These are phyloP conservation scores for Tragelaphus buxtoni DNA, from an alignment of 2,113 vertebrate genomes.

Conservation along the genomic window DNA sequence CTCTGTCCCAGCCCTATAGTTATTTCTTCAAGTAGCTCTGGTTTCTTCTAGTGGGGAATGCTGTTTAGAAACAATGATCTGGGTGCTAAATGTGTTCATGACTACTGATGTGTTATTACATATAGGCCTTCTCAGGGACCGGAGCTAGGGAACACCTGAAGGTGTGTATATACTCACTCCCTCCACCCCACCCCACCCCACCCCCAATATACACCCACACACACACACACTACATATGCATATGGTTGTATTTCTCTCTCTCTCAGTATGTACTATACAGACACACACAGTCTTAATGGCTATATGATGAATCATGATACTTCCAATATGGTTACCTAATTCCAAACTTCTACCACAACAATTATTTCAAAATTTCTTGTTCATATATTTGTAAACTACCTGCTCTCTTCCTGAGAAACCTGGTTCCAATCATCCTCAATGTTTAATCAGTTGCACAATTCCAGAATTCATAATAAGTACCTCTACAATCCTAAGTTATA, in stretches of 20 bases:
- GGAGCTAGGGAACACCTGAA: not conserved
- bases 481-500: not conserved
- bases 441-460: not conserved
- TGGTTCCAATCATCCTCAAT: not conserved
- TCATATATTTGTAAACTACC: not conserved
- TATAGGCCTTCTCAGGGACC: not conserved
- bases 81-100: not conserved
- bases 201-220: not conserved
- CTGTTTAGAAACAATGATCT: not conserved
- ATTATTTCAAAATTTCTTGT: not conserved
- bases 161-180: not conserved
- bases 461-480: not conserved
- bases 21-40: slow-evolving; percentile 13
- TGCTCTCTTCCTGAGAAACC: not conserved
- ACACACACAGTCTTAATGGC: not conserved
- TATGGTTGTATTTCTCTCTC: not conserved
- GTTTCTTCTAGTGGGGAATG: not conserved
- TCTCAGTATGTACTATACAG: not conserved
- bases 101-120: not conserved
- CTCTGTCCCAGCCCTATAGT: not conserved
- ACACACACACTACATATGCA: not conserved
- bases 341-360: not conserved
- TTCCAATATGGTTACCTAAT: not conserved
- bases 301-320: not conserved
- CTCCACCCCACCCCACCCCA: too few relatives aligned